Base-by-base conservation (phyloP, 2,888 invertebrate genomes). In the Caradrina kadenii region DNA sequence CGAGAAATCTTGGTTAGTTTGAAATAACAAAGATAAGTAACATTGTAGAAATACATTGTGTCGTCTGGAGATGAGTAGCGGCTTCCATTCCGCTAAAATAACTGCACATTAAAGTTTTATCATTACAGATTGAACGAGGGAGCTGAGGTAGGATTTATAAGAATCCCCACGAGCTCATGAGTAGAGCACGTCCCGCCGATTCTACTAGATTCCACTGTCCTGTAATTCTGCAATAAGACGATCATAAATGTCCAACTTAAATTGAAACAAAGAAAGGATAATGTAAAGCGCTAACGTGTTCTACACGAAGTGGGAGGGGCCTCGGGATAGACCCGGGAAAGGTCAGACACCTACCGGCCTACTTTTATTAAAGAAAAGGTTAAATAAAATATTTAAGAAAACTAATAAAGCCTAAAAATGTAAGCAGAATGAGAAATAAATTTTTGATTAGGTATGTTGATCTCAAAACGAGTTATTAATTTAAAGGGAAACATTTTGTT, bases 81-180 rank as follows among this genome's bases (percentile, higher is more conserved):
- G 65, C 60, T 69, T 62, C 48, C 62, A 64, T 80, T 79, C 42
- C 62, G 39, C 76, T 69, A 55, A 73, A 79, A 80, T 75, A 73
- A 81, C 66, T 79, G 79, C 50, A 76, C 78, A 83, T 85, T 84
- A 85, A 86, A 81, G 79, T 84, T 87, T 83, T 86, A 84, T 82
- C 73, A 84, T 85, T 78, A 84, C 82, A 84, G 82, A 86, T 86
- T 83, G 81, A 80, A 81, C 82, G 69, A 69, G 61, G 67, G 74
- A 77, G 65, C 75, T 76, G 67, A 70, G 79, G 80, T 66, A 68
- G 70, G 75, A 81, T 83, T 83, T 76, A 69, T 56, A 73, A 76
- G 58, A 79, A 79, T 77, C 76, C 81, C 69, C 68, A 22, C 74
- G 83, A 85, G 83, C 79, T 82, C 79, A 74, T 76, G 73, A 81